These are phyloP conservation scores for Ophion obscuratus DNA, from an alignment of 2,888 invertebrate genomes.

Conservation along the genomic window DNA sequence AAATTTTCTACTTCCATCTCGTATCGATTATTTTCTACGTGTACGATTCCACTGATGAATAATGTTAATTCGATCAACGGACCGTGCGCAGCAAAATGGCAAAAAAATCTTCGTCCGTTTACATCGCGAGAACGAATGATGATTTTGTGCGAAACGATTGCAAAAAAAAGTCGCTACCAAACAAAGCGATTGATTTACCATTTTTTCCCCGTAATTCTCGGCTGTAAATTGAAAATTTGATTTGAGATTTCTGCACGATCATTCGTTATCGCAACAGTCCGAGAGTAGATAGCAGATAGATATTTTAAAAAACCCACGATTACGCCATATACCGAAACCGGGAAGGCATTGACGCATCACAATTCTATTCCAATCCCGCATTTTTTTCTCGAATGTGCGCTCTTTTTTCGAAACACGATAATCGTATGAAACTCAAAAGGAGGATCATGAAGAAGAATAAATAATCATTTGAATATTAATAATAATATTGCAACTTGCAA, in stretches of 20 bases:
- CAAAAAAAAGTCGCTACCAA: background rate
- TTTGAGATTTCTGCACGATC: background rate
- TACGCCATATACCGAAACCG: constrained; percentile 2
- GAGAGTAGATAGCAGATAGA: background rate
- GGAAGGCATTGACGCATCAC: background rate
- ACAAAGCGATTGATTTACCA: background rate
- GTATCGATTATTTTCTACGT: background rate
- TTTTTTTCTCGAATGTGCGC: background rate
- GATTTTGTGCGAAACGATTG: too few relatives aligned
- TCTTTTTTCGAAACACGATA: background rate
- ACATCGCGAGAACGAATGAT: background rate
- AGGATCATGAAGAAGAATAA: too few relatives aligned
- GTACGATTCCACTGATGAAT: background rate
- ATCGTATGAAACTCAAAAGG: too few relatives aligned
- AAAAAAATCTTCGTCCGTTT: background rate
- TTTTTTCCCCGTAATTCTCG: background rate
- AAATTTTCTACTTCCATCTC: background rate
- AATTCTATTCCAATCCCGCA: background rate
- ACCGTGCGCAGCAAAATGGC: background rate
- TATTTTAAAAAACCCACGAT: background rate
- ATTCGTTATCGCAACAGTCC: constrained; percentile 22
- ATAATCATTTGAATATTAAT: too few relatives aligned
- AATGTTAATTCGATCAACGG: background rate
- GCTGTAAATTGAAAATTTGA: background rate
- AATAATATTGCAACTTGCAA: too few relatives aligned